Evolutionary conservation across 2,113 vertebrate genomes (phyloP), one percentile per base, ranked within the genome.

Genomic region (Ptychochromis oligacanthus): DNA sequence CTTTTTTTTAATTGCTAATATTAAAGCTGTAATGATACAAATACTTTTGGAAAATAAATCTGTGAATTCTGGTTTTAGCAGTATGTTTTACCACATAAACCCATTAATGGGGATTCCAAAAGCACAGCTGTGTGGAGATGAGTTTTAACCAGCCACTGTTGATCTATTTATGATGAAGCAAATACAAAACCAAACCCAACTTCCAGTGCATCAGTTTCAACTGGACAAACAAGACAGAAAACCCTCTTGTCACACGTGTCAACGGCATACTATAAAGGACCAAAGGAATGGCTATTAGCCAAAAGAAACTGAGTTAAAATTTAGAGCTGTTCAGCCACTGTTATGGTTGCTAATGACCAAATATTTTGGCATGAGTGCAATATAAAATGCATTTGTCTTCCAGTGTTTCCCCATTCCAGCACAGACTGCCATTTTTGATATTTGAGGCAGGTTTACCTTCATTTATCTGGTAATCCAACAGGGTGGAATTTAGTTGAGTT

Each of bases 341-440:
- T 62, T 80, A 34, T 57, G n/a, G 81, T 86, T 89, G 75, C 65
- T 64, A 55, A 87, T 81, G 91, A 91, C 90, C 90, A 93, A 92
- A 93, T 85, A 67, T 83, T 84, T 84, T 86, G 79, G 72, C 28
- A 83, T 87, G 77, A 81, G 88, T 94, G 91, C 93, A 93, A 92
- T 93, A 91, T 36, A 79, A 72, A 64, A 72, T 60, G 57, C 81
- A 84, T 36, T 80, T 12, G n/a, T 88, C 46, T 83, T 84, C 55
- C 36, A 70, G 15, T 52, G 77, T 20, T 55, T 72, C 75, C 77
- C 31, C 56, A 55, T 64, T 26, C 57, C 83, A 79, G 62, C 31
- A 54, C 28, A 18, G 9, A 49, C 70, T 67, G 54, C 70, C 8
- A 31, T 14, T 2, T 83, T 34, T 55, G 18, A 26, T 61, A 43